A percentile compares a stretch with the other conserved stretches of the same genome.
These are phyloP conservation scores for Mycalesis mineus DNA, from an alignment of 2,888 invertebrate genomes.

Conservation along the genomic window DNA sequence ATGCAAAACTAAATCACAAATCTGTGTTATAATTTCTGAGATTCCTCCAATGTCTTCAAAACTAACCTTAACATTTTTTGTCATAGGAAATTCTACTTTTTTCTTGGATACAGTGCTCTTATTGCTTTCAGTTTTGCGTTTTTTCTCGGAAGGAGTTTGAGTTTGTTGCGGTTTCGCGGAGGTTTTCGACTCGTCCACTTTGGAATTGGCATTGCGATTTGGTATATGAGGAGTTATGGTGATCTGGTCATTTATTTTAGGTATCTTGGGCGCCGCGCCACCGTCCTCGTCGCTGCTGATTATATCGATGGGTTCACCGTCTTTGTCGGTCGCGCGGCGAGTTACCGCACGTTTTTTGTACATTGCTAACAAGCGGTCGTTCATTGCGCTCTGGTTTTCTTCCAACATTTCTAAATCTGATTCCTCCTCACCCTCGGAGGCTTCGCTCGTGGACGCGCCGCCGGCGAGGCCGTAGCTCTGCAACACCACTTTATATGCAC, in stretches of 20 bases:
- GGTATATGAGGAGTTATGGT: slow-evolving; percentile 71
- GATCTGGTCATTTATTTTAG: slow-evolving; percentile 72
- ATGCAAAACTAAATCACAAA: slow-evolving; percentile 88
- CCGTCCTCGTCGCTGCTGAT: slow-evolving; percentile 67
- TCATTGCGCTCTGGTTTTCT: slow-evolving; percentile 87
- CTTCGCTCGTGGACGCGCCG: slow-evolving; percentile 77
- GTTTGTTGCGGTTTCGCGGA: slow-evolving; percentile 46
- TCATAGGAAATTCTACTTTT: slow-evolving; percentile 53
- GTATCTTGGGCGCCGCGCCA: slow-evolving; percentile 63
- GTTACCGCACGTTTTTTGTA: slow-evolving; percentile 65
- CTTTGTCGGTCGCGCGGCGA: slow-evolving; percentile 57
- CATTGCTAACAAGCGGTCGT: slow-evolving; percentile 74
- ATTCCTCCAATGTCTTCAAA: slow-evolving; percentile 91
- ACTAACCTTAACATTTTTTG: slow-evolving; percentile 69
- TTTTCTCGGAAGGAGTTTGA: slow-evolving; percentile 52
- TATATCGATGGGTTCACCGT: slow-evolving; percentile 70
- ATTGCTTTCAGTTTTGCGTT: slow-evolving; percentile 56
- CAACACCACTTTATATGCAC: slow-evolving; percentile 85
- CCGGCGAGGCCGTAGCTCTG: slow-evolving; percentile 82
- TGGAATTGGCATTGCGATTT: slow-evolving; percentile 45
- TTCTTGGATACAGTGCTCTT: slow-evolving; percentile 44
- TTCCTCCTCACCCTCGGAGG: slow-evolving; percentile 78
- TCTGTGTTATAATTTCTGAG: slow-evolving; percentile 82
- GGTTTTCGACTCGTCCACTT: slow-evolving; percentile 38
- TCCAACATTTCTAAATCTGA: slow-evolving; percentile 86